Evolutionary conservation across 2,797 vertebrate genomes (phyloP).

Genomic region (Cetoscarus ocellatus): DNA sequence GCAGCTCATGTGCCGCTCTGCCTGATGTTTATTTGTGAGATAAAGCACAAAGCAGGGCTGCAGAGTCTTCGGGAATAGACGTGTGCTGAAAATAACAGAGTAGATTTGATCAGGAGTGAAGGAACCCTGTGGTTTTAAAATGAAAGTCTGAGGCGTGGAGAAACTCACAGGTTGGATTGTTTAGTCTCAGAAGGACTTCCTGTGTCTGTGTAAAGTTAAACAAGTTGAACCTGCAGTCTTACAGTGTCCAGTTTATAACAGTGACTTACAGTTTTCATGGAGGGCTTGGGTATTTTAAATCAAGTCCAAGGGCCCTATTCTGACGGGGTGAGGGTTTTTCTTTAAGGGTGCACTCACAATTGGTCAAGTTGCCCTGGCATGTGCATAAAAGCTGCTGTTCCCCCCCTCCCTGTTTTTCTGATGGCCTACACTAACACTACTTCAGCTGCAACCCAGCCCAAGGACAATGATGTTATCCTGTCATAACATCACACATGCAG

Average conservation of each 20-base stretch:
- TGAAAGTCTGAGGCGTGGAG: background rate
- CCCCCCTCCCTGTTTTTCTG: too few species aligned
- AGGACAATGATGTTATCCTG: too few species aligned
- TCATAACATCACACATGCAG: too few species aligned
- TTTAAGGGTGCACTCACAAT: too few species aligned
- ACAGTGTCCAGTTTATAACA: background rate
- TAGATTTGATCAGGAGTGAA: constrained; percentile 27
- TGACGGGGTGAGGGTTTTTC: too few species aligned
- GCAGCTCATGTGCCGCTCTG: constrained; percentile 23
- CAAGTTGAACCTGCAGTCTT: background rate
- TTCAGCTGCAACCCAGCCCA: too few species aligned
- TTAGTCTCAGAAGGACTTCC: background rate
- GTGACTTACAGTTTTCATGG: too few species aligned
- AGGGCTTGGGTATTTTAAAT: too few species aligned
- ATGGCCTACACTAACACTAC: too few species aligned
- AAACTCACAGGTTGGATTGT: constrained; percentile 1
- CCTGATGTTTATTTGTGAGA: constrained; percentile 45
- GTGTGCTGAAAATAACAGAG: constrained; percentile 10
- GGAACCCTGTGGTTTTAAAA: background rate
- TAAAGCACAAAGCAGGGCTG: constrained; percentile 8
- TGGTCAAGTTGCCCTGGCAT: too few species aligned
- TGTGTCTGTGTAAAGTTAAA: background rate
- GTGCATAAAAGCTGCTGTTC: too few species aligned
- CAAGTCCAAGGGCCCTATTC: too few species aligned
- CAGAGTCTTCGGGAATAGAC: constrained; percentile 27